A percentile compares a stretch with the other conserved stretches of the same genome.
phyloP scores from a whole-genome alignment of 1,140 invertebrate species.

The Brachionus angularis region DNA sequence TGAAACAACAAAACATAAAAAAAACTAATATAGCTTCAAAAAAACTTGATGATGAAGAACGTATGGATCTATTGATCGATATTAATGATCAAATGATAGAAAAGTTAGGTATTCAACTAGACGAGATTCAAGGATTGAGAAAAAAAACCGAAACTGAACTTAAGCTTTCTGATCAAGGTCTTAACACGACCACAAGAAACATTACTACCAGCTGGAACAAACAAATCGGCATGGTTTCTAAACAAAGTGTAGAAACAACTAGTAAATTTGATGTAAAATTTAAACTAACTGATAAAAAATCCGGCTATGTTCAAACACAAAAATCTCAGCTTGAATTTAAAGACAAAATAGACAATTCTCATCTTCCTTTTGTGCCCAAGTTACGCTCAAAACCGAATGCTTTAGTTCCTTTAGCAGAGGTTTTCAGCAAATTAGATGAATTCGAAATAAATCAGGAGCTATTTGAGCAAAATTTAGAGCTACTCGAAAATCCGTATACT shows the following conservation, averaged over 20 bases:
- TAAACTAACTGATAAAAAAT: neutral
- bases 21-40: slow-evolving; percentile 44
- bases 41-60: slow-evolving; percentile 65
- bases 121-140: slow-evolving; percentile 67
- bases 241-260: too few relatives aligned
- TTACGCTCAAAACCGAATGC: slow-evolving; percentile 83
- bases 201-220: slow-evolving; percentile 63
- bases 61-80: slow-evolving; percentile 70
- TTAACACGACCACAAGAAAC: slow-evolving; percentile 48
- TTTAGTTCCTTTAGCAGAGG: slow-evolving; percentile 67
- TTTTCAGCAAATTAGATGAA: slow-evolving; percentile 50
- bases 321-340: slow-evolving; percentile 79
- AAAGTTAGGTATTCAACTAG: slow-evolving; percentile 65
- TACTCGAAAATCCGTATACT: slow-evolving; percentile 30
- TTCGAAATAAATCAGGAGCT: slow-evolving; percentile 4
- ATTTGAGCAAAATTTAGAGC: slow-evolving; percentile 20
- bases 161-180: slow-evolving; percentile 57
- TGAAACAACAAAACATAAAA: slow-evolving; percentile 26
- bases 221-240: slow-evolving; percentile 49
- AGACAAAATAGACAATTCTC: slow-evolving; percentile 76
- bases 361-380: slow-evolving; percentile 71
- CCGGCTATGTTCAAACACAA: slow-evolving; percentile 65
- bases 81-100: slow-evolving; percentile 77
- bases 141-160: slow-evolving; percentile 61
- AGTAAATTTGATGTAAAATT: too few relatives aligned